Percentiles rank a stretch among this genome's conserved stretches.
phyloP scores from a whole-genome alignment of 2,888 invertebrate genomes.

The Anticlea derivata region DNA sequence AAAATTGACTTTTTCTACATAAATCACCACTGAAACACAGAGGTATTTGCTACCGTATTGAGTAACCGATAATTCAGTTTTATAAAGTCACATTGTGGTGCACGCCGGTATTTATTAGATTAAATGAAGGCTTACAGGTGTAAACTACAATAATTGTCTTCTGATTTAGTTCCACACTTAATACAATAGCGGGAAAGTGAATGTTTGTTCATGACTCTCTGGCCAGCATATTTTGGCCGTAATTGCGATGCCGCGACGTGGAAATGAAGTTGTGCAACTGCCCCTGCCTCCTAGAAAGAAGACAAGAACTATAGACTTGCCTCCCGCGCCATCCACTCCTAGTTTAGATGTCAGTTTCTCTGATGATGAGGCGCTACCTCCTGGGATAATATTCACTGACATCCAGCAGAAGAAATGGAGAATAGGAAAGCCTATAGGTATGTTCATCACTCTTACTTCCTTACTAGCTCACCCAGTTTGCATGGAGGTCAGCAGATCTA shows the following conservation, averaged over 20 bases:
- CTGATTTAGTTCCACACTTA: constrained; percentile 20
- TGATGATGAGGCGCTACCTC: constrained; percentile 79
- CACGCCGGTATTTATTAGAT: constrained; percentile 58
- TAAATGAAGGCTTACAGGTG: constrained; percentile 37
- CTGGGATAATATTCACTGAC: constrained; percentile 92
- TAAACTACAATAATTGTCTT: constrained; percentile 17
- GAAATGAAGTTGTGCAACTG: constrained; percentile 57
- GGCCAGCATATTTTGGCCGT: not conserved
- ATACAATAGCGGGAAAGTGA: constrained; percentile 15
- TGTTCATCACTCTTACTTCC: constrained; percentile 34
- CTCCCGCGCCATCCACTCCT: constrained; percentile 34
- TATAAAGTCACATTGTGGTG: constrained; percentile 51
- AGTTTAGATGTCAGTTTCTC: constrained; percentile 69
- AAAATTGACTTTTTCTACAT: constrained; percentile 6
- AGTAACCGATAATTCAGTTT: constrained; percentile 55
- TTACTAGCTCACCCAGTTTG: no score
- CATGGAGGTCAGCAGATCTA: no score
- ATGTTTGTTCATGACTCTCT: constrained; percentile 10
- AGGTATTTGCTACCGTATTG: constrained; percentile 42
- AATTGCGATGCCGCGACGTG: constrained; percentile 66
- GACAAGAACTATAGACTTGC: constrained; percentile 52
- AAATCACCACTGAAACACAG: constrained; percentile 25
- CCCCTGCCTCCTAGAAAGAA: constrained; percentile 68
- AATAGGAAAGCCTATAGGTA: constrained; percentile 93
- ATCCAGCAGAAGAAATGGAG: constrained; percentile 93